Base-by-base conservation (phyloP, 2,888 invertebrate genomes). In the Notodromas monacha region DNA sequence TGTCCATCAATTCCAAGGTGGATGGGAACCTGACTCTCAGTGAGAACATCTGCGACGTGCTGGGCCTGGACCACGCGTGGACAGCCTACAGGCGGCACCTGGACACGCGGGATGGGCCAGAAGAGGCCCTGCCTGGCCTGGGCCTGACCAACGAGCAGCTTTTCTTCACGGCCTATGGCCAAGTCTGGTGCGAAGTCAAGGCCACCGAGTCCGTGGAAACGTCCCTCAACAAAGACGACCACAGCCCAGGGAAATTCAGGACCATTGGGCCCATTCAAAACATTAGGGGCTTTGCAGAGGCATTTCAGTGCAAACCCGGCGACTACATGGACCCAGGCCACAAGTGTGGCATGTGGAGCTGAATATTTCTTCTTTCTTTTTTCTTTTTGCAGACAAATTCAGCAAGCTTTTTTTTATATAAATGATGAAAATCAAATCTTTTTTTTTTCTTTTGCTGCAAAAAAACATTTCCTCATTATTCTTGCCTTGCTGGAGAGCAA, bases 291-390 rank as follows among this genome's bases (percentile, higher is more conserved):
- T 39, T 39, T 26, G 32, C 38, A 6, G 33, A 30, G 15, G 39
- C 38, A 3, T 39, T 37, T 29, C 32, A 38, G 4, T 39, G 39
- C 30, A 29, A 28, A 14, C 15, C 30, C 6, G 39, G 39, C 3
- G 27, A 36, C 3, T 33, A 32, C 10, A 40, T 40, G 39, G 40
- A 39, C 31, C 39, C 39, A 2, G 12, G 21, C n/a, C n/a, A n/a
- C n/a, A n/a, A n/a, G n/a, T n/a, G n/a, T n/a, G n/a, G n/a, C n/a
- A n/a, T n/a, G n/a, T n/a, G n/a, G n/a, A n/a, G n/a, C n/a, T n/a
- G n/a, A n/a, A n/a, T n/a, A n/a, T n/a, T n/a, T n/a, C n/a, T n/a
- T n/a, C n/a, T n/a, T n/a, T n/a, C n/a, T n/a, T n/a, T n/a, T n/a
- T n/a, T n/a, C n/a, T n/a, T n/a, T n/a, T n/a, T n/a, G n/a, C n/a